These are phyloP conservation scores for Phalanger gymnotis DNA, from an alignment of 2,797 vertebrate species.

Conservation along the genomic window DNA sequence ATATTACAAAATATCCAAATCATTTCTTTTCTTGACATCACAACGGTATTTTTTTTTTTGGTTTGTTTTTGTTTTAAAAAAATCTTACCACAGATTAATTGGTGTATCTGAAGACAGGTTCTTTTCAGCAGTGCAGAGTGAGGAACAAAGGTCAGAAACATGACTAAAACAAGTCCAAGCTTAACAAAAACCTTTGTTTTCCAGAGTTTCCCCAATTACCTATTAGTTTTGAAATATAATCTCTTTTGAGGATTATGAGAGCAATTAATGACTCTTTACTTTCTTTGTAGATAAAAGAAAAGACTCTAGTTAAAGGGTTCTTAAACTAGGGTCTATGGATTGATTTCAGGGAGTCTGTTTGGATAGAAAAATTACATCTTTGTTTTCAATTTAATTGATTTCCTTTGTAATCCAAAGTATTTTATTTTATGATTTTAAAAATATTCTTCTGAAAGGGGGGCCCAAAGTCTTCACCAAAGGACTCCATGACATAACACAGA, in stretches of 20 bases:
- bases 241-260: not conserved
- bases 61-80: not conserved
- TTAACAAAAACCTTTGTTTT: not conserved
- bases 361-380: not conserved
- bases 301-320: not conserved
- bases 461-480: not conserved
- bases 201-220: not conserved
- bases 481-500: not conserved
- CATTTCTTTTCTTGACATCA: conserved; percentile 1
- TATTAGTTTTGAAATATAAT: not conserved
- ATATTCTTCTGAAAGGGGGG: not conserved
- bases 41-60: not conserved
- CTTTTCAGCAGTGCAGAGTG: not conserved
- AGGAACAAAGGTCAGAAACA: not conserved
- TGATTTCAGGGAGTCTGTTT: not conserved
- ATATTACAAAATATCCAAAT: conserved; percentile 15
- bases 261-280: not conserved
- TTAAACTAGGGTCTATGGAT: not conserved
- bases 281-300: not conserved
- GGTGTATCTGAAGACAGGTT: not conserved
- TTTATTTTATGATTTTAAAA: not conserved
- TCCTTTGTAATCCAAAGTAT: not conserved
- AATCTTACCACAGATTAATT: not conserved
- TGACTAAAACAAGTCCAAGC: not conserved
- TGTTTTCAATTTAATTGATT: not conserved